Evolutionary conservation across 23 tunicate species (phyloP).

Genomic region (Trididemnum miniatum): DNA sequence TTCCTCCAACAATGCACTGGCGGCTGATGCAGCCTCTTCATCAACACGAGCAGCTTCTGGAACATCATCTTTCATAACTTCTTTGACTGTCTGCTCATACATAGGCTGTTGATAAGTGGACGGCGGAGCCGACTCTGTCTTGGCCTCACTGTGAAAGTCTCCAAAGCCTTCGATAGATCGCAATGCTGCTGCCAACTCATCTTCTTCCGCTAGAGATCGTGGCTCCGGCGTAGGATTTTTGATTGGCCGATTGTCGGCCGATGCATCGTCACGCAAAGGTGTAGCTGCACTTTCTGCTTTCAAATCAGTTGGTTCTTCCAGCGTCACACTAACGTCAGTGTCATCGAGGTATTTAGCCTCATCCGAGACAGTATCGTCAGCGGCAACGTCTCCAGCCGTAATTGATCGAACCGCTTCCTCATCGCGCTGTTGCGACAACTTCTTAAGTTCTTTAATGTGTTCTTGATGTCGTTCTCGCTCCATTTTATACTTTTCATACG

Average conservation of each 20-base stretch:
- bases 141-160: conserved; percentile 23
- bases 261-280: neutral
- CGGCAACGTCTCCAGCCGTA: conserved; percentile 48
- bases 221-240: conserved; percentile 31
- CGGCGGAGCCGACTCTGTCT: neutral
- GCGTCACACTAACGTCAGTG: neutral
- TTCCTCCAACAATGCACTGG: conserved; percentile 44
- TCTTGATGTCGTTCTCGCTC: conserved; percentile 39
- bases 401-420: conserved; percentile 93
- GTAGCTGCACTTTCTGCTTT: neutral
- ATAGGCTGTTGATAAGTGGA: neutral
- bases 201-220: conserved; percentile 70
- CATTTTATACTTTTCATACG: conserved; percentile 38
- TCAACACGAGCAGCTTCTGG: conserved; percentile 7
- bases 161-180: conserved; percentile 82
- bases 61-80: neutral
- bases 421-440: conserved; percentile 67
- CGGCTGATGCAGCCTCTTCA: conserved; percentile 55
- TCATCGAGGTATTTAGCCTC: neutral
- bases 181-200: conserved; percentile 88
- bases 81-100: neutral
- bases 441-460: conserved; percentile 33
- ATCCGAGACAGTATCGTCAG: neutral
- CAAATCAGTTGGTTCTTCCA: neutral
- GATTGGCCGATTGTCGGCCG: neutral